These are phyloP conservation scores for Papilio helenus DNA, from an alignment of 1,140 invertebrate species.

Conservation along the genomic window DNA sequence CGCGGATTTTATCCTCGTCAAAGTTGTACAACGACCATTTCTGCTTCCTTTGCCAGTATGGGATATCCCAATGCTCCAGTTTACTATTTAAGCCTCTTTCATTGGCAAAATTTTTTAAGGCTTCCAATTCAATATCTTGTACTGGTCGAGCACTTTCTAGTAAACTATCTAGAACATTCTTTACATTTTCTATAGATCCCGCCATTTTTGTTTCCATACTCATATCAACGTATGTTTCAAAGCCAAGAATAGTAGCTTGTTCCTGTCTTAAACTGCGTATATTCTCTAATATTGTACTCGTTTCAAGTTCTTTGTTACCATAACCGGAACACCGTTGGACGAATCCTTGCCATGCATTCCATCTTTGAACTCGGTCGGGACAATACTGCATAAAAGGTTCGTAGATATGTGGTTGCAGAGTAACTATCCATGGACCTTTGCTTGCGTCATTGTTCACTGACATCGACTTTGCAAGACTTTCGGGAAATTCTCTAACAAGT, in stretches of 20 bases:
- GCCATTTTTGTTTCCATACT: slow-evolving; percentile 98
- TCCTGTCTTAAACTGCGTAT: slow-evolving; percentile 87
- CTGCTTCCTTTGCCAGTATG: slow-evolving; percentile 92
- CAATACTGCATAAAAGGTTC: slow-evolving; percentile 92
- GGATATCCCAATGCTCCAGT: slow-evolving; percentile 92
- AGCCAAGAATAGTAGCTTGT: slow-evolving; percentile 91
- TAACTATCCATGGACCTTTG: slow-evolving; percentile 92
- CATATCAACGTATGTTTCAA: slow-evolving; percentile 90
- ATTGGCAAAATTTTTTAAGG: slow-evolving; percentile 89
- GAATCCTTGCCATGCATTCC: slow-evolving; percentile 92
- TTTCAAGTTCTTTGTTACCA: slow-evolving; percentile 86
- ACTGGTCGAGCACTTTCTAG: slow-evolving; percentile 86
- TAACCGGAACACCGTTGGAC: slow-evolving; percentile 87
- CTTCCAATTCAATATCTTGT: slow-evolving; percentile 90
- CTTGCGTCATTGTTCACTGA: slow-evolving; percentile 85
- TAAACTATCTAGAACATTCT: slow-evolving; percentile 88
- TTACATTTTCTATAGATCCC: slow-evolving; percentile 90
- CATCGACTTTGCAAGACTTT: slow-evolving; percentile 86
- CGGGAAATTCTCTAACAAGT: slow-evolving; percentile 89
- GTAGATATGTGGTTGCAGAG: slow-evolving; percentile 88
- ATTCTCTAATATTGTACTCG: slow-evolving; percentile 90
- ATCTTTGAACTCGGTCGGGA: slow-evolving; percentile 88
- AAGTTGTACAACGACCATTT: slow-evolving; percentile 85
- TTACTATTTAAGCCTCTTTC: slow-evolving; percentile 88
- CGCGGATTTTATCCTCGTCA: slow-evolving; percentile 88